Evolutionary conservation across 2,888 invertebrate species (phyloP).

Genomic region (Patella pellucida): DNA sequence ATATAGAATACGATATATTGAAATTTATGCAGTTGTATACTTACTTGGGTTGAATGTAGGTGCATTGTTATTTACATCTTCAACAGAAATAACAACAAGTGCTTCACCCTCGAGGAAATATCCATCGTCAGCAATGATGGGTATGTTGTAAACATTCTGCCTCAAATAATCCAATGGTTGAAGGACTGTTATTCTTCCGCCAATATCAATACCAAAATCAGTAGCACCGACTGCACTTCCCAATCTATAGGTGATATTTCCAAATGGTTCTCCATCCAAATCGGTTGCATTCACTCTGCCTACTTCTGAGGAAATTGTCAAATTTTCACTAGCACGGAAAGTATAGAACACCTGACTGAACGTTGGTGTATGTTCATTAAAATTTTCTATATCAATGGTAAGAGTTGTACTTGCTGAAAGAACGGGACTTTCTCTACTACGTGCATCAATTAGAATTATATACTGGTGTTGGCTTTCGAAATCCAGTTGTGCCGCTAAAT

Average conservation of each 20-base stretch:
- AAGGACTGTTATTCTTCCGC: conserved; percentile 86
- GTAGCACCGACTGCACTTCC: background rate
- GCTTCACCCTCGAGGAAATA: conserved; percentile 76
- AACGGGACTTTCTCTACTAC: conserved; percentile 34
- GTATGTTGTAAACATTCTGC: conserved; percentile 84
- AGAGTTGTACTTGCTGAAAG: conserved; percentile 39
- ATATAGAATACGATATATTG: no score
- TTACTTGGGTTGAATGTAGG: conserved; percentile 79
- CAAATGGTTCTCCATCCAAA: conserved; percentile 28
- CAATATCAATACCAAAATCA: conserved; percentile 79
- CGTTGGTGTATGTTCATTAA: conserved; percentile 52
- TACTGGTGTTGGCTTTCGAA: conserved; percentile 36
- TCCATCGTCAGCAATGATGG: conserved; percentile 79
- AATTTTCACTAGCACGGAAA: conserved; percentile 40
- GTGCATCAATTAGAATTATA: conserved; percentile 39
- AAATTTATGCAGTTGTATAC: background rate
- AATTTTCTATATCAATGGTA: conserved; percentile 41
- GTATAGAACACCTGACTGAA: conserved; percentile 37
- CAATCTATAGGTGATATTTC: background rate
- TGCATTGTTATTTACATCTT: conserved; percentile 83
- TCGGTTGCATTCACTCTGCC: conserved; percentile 44
- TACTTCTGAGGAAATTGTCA: conserved; percentile 22
- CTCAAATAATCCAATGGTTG: conserved; percentile 89
- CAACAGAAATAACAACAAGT: conserved; percentile 84
- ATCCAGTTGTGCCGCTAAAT: conserved; percentile 39